These are phyloP conservation scores for Brachionus manjavacas DNA, from an alignment of 1,140 invertebrate species.

Conservation along the genomic window DNA sequence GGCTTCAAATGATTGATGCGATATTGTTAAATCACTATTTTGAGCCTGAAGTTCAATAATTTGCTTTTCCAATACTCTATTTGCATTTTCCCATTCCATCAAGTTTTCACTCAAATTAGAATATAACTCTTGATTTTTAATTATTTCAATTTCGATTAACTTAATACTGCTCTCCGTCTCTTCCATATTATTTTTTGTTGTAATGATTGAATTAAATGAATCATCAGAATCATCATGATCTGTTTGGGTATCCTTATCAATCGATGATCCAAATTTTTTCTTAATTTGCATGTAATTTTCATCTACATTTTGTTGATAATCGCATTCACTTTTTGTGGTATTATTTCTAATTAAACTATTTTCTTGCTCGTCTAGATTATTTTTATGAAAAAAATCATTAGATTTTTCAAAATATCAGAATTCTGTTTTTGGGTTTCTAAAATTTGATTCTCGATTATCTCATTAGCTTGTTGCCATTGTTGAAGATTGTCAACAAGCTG, in stretches of 20 bases:
- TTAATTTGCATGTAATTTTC: too few species aligned
- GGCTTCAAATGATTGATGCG: not conserved
- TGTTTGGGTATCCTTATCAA: too few species aligned
- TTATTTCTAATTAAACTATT: not conserved
- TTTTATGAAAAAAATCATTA: not conserved
- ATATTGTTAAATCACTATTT: not conserved
- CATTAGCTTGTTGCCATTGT: conserved; percentile 10
- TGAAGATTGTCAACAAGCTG: not conserved
- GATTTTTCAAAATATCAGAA: not conserved
- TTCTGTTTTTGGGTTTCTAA: not conserved
- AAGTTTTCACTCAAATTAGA: not conserved
- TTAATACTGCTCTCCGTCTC: not conserved
- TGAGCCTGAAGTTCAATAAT: not conserved
- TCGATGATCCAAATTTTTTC: too few species aligned
- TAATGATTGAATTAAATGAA: too few species aligned
- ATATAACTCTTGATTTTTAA: conserved; percentile 8
- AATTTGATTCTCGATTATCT: not conserved
- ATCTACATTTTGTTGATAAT: not conserved
- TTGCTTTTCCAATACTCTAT: not conserved
- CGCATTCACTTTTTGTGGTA: not conserved
- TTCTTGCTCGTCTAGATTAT: not conserved
- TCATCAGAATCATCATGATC: too few species aligned
- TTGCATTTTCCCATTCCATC: conserved; percentile 7
- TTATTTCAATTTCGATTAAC: not conserved
- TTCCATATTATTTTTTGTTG: too few species aligned